Percentiles rank a stretch among this genome's conserved stretches.
phyloP scores from a whole-genome alignment of 2,113 vertebrate genomes.

The Centropus unirufus region DNA sequence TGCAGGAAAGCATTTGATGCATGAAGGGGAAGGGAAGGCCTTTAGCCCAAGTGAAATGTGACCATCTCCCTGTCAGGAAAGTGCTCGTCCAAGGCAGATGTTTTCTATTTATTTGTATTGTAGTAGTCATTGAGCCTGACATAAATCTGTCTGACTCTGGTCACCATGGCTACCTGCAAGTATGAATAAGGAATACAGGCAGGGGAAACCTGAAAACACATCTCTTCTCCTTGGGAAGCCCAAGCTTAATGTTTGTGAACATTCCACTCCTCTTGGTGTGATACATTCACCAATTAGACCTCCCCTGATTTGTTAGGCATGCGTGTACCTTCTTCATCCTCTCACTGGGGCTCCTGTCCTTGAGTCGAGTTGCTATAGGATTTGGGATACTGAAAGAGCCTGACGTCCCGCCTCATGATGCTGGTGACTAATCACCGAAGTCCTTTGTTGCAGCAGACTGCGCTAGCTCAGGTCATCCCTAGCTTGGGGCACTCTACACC shows the following conservation, averaged over 20 bases:
- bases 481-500: background rate
- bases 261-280: background rate
- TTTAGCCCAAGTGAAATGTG: background rate
- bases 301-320: background rate
- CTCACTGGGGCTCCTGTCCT: background rate
- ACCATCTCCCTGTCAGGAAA: background rate
- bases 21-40: background rate
- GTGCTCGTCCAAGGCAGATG: background rate
- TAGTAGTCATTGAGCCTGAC: background rate
- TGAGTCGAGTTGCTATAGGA: background rate
- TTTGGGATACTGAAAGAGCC: background rate
- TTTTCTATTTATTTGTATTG: background rate
- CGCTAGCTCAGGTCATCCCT: background rate
- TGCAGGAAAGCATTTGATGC: background rate
- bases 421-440: background rate
- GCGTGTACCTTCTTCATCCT: background rate
- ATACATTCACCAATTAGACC: fast-evolving
- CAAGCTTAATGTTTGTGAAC: background rate
- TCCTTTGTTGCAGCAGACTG: background rate
- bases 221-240: background rate
- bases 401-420: fast-evolving
- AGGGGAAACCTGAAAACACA: background rate
- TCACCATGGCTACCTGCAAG: background rate
- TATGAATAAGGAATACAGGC: background rate
- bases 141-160: background rate